These are phyloP conservation scores for Tauraco hartlaubi DNA, from an alignment of 2,797 vertebrate genomes.

Conservation along the genomic window DNA sequence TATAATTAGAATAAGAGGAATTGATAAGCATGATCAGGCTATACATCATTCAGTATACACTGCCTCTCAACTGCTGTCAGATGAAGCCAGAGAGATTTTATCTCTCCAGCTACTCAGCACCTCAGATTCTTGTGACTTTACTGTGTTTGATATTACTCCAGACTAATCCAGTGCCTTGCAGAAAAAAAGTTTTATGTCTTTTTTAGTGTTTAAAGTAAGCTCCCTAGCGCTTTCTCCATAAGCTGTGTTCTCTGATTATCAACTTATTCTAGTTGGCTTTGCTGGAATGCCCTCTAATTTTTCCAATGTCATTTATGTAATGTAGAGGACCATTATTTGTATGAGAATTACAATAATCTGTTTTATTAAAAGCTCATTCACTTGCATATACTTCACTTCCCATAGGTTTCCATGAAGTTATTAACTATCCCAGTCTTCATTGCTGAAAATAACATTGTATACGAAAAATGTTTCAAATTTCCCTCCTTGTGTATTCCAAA, in stretches of 20 bases:
- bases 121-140: neutral
- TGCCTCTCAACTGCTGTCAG: neutral
- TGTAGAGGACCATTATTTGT: neutral
- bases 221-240: neutral
- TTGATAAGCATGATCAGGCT: neutral
- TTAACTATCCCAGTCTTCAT: neutral
- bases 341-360: neutral
- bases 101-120: neutral
- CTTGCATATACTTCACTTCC: neutral
- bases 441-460: neutral
- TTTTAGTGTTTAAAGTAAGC: neutral
- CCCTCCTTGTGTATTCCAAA: neutral
- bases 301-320: neutral
- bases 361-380: slow-evolving; percentile 27
- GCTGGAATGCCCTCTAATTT: slow-evolving; percentile 5
- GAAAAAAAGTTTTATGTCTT: neutral
- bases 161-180: neutral
- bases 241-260: neutral
- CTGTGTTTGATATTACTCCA: neutral
- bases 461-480: slow-evolving; percentile 3
- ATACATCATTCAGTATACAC: neutral
- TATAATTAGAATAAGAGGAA: neutral
- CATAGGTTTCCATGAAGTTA: neutral
- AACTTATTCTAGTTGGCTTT: neutral
- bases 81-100: neutral